These are phyloP conservation scores for Heliothis virescens DNA, from an alignment of 1,140 invertebrate species.

Conservation along the genomic window DNA sequence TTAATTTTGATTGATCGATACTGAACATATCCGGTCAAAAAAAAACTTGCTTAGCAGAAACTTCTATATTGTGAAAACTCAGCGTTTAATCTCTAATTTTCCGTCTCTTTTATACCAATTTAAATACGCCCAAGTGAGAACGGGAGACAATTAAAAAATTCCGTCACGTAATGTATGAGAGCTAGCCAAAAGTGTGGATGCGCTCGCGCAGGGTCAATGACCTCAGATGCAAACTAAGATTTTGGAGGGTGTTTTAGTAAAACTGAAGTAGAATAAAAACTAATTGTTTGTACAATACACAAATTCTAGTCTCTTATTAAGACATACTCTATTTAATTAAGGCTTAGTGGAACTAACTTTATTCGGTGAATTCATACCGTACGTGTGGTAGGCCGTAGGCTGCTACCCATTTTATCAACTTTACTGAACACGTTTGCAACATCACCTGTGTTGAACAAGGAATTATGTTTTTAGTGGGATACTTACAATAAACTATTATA, in stretches of 20 bases:
- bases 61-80: constrained; percentile 55
- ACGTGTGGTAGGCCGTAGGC: no score
- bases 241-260: background rate
- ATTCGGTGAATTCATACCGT: no score
- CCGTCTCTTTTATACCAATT: constrained; percentile 61
- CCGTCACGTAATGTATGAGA: constrained; percentile 77
- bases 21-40: background rate
- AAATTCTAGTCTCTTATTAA: no score
- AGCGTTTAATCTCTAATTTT: constrained; percentile 63
- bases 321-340: no score
- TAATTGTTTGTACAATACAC: background rate
- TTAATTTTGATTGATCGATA: background rate
- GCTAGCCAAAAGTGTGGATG: constrained; percentile 77
- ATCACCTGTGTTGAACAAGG: no score
- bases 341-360: no score
- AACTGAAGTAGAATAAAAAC: background rate
- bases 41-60: background rate
- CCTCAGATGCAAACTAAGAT: constrained; percentile 63
- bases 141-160: constrained; percentile 77
- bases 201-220: constrained; percentile 64
- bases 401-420: no score
- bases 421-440: no score
- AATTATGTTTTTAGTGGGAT: no score
- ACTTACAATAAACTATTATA: no score
- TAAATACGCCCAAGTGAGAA: constrained; percentile 56